A percentile compares a stretch with the other conserved stretches of the same genome.
Conservation (phyloP, 2,888 invertebrate species). For the Hemaris fuciformis region DNA sequence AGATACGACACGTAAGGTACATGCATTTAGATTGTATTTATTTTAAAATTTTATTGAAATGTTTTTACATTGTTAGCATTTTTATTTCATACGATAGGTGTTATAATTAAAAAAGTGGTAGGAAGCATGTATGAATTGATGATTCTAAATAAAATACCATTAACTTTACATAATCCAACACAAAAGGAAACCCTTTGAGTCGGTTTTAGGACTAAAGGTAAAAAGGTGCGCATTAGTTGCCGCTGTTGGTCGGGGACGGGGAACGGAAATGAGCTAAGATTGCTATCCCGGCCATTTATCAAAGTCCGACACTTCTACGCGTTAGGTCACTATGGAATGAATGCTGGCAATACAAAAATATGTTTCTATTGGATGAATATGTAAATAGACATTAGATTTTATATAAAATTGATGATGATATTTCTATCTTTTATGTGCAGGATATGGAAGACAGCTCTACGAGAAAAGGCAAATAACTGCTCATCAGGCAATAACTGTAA, state of each 20-base stretch:
- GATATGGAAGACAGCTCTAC: no score
- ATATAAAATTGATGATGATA: background rate
- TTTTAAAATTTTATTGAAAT: background rate
- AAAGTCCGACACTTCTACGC: constrained; percentile 63
- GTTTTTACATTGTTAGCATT: background rate
- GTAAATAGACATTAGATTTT: background rate
- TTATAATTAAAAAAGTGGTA: background rate
- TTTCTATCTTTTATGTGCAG: background rate
- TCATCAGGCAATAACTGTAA: no score
- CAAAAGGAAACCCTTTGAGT: background rate
- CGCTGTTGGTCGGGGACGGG: constrained; percentile 50
- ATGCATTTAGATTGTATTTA: background rate
- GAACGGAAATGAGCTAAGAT: constrained; percentile 74
- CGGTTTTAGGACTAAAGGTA: constrained; percentile 44
- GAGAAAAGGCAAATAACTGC: no score
- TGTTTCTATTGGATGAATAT: background rate
- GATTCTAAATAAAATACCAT: background rate
- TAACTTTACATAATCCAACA: background rate
- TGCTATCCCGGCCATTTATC: constrained; percentile 71
- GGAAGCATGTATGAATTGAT: background rate
- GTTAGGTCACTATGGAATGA: constrained; percentile 52
- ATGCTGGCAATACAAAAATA: constrained; percentile 41
- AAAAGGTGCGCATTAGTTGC: constrained; percentile 58
- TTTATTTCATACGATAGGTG: background rate
- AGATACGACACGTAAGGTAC: background rate